Base-by-base conservation (phyloP, 2,797 vertebrate species). In the Phalloptychus januarius region DNA sequence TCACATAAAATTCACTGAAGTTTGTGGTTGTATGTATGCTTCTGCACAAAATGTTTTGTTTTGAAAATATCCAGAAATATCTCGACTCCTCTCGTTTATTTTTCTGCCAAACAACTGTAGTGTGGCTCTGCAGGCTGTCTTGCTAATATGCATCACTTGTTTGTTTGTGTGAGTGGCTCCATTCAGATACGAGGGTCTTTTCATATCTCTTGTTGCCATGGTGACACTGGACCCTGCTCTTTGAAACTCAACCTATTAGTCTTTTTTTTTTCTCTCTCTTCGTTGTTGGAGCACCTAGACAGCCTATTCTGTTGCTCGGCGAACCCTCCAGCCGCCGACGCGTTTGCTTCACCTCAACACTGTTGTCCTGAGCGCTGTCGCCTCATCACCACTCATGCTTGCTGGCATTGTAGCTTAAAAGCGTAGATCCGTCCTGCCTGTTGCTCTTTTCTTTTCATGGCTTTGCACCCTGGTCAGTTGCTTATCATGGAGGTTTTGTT, bases 401-500 rank as follows among this genome's bases (percentile, higher is more conserved):
- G 89, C 86, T 89, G 89, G 85, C 84, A 2, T 65, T 78, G 85
- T 78, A 86, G 88, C 86, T 86, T 52, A 83, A 80, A 83, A 77
- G 71, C 52, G 67, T 85, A 67, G 85, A 81, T 82, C 72, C 89
- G 78, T 90, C 82, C 77, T 88, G 86, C 89, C 76, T 91, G 85
- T 84, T 91, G 88, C 92, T 90, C 87, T 87, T 85, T 90, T 90
- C 76, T 89, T 91, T 88, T 90, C 91, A 90, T 92, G 79, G 90
- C 93, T 94, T 93, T 94, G 94, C 92, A 94, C 92, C 93, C 89
- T 81, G 71, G 85, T 89, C 56, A 52, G 81, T 81, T 79, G 77
- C 56, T 63, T n/a, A 61, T 77, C 79, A 87, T 90, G 78, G 87
- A 91, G 73, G 76, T 63, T 82, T 71, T 74, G 15, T 78, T 77